Percentiles rank a stretch among this genome's conserved stretches.
Conservation (phyloP, 2,888 invertebrate genomes). For the Macrophya alboannulata region DNA sequence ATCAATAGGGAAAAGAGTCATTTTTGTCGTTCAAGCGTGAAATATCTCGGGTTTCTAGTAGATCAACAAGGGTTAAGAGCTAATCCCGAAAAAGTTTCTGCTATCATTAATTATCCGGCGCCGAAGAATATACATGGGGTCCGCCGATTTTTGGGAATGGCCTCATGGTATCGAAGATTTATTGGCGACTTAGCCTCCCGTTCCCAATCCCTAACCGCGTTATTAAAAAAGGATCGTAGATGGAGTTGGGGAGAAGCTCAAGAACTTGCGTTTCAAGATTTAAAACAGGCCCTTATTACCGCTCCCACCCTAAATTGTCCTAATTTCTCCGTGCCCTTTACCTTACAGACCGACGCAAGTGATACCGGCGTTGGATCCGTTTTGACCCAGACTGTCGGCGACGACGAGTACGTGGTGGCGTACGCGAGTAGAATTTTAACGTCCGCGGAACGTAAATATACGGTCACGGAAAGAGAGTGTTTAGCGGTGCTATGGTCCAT, state of each 20-base stretch:
- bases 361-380: constrained; percentile 58
- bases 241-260: not conserved
- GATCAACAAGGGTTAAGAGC: constrained; percentile 65
- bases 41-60: constrained; percentile 73
- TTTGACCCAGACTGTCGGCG: constrained; percentile 53
- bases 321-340: constrained; percentile 59
- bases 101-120: constrained; percentile 60
- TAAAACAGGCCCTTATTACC: not conserved
- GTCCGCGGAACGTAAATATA: constrained; percentile 59
- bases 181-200: constrained; percentile 54
- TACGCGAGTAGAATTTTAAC: constrained; percentile 61
- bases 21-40: constrained; percentile 65
- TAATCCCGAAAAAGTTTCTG: constrained; percentile 63
- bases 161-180: constrained; percentile 64
- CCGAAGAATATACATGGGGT: constrained; percentile 60
- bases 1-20: constrained; percentile 68
- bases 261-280: not conserved
- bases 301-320: constrained; percentile 63
- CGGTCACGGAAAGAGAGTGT: constrained; percentile 64
- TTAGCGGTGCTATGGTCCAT: constrained; percentile 65
- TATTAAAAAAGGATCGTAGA: constrained; percentile 56
- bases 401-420: constrained; percentile 59
- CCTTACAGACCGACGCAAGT: constrained; percentile 63
- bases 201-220: constrained; percentile 56
- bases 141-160: constrained; percentile 64